A percentile compares a stretch with the other conserved stretches of the same genome.
Conservation (phyloP, 2,888 invertebrate species). For the Drosophila peninsularis region DNA sequence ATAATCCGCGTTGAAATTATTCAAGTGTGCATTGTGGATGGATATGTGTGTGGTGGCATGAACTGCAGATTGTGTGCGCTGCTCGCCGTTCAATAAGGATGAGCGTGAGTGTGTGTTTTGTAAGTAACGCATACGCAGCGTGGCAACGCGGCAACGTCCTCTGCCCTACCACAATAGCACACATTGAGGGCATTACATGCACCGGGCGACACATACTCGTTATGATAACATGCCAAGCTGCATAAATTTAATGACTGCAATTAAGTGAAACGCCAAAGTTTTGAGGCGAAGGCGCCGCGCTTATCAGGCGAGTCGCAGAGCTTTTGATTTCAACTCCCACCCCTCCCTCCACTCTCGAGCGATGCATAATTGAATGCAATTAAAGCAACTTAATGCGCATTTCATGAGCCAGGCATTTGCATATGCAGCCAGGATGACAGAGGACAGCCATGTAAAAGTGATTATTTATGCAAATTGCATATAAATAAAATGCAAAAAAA, state of each 20-base stretch:
- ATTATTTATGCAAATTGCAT: conserved; percentile 82
- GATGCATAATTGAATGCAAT: conserved; percentile 81
- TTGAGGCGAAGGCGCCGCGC: conserved; percentile 51
- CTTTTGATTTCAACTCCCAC: conserved; percentile 1
- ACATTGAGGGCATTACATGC: conserved; percentile 27
- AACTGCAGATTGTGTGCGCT: conserved; percentile 25
- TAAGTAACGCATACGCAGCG: conserved; percentile 29
- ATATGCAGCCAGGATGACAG: conserved; percentile 55
- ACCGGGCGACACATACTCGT: conserved; percentile 38
- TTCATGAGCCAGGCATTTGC: conserved; percentile 71
- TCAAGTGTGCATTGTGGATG: conserved; percentile 74
- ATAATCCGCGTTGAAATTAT: conserved; percentile 81
- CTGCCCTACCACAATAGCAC: conserved; percentile 5
- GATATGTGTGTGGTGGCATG: conserved; percentile 25
- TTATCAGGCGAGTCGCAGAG: conserved; percentile 65
- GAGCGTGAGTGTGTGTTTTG: conserved; percentile 5
- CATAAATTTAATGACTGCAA: conserved; percentile 76
- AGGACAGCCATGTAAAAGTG: conserved; percentile 66
- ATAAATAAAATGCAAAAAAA: conserved; percentile 68
- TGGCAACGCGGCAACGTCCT: conserved; percentile 7
- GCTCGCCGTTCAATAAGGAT: neutral
- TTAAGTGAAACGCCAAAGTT: conserved; percentile 74
- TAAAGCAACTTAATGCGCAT: conserved; percentile 79
- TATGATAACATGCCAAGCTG: conserved; percentile 63
- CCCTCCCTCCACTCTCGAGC: conserved; percentile 23